phyloP scores from a whole-genome alignment of 1,140 invertebrate genomes.

The Drosophila carrolli region DNA sequence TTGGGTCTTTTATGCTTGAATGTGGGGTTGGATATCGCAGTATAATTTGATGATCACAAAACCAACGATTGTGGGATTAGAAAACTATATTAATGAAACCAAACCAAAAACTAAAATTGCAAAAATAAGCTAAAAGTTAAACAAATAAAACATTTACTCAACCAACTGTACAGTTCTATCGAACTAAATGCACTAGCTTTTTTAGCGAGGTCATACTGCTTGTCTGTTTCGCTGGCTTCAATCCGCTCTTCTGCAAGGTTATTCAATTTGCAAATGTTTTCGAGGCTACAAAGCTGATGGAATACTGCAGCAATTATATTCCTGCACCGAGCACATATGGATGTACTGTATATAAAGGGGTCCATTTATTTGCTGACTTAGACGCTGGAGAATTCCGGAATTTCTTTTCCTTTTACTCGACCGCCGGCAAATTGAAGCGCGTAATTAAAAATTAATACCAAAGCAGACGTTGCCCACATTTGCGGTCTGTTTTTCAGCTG shows the following conservation, averaged over 20 bases:
- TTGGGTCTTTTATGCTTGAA: too few relatives aligned
- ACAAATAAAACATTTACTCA: too few relatives aligned
- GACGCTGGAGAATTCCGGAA: conserved; percentile 15
- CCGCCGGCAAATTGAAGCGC: conserved; percentile 53
- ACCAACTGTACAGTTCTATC: too few relatives aligned
- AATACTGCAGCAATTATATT: conserved; percentile 63
- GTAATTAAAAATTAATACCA: conserved; percentile 68
- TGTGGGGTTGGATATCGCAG: too few relatives aligned
- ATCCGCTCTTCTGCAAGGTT: conserved; percentile 14
- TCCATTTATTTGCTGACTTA: conserved; percentile 11
- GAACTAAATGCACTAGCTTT: too few relatives aligned
- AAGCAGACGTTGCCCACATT: conserved; percentile 39
- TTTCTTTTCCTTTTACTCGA: conserved; percentile 19
- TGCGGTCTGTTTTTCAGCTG: conserved; percentile 35
- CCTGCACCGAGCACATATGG: conserved; percentile 8
- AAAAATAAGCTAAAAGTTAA: too few relatives aligned
- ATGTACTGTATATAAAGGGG: neutral
- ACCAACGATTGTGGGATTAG: too few relatives aligned
- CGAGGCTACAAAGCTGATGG: conserved; percentile 51
- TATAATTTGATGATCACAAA: too few relatives aligned
- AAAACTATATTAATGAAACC: too few relatives aligned
- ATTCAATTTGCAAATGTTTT: conserved; percentile 66
- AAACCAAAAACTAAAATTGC: too few relatives aligned
- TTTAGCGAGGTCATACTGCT: neutral
- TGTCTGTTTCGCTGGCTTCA: conserved; percentile 4